Evolutionary conservation across 2,797 vertebrate genomes (phyloP).

Genomic region (Tangara arthus): DNA sequence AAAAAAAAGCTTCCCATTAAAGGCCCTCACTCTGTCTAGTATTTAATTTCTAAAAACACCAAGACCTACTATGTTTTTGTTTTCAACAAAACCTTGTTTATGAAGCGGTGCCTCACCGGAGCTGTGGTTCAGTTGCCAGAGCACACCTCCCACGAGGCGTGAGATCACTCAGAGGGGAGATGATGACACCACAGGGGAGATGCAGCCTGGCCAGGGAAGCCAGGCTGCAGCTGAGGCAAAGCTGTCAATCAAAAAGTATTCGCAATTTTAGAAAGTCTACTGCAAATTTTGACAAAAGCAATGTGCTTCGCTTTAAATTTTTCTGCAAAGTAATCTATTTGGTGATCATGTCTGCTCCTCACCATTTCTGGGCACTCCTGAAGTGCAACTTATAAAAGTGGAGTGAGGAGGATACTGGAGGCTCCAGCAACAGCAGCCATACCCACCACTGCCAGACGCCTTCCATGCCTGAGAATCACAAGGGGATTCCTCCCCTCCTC

Average conservation of each 20-base stretch:
- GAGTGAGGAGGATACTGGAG: neutral
- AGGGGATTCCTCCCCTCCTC: neutral
- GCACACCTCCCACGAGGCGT: neutral
- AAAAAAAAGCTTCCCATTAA: neutral
- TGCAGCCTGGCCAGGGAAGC: neutral
- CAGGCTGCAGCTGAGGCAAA: neutral
- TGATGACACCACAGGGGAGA: neutral
- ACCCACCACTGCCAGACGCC: neutral
- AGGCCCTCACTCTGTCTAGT: neutral
- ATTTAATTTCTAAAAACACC: neutral
- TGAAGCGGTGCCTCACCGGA: neutral
- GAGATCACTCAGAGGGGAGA: neutral
- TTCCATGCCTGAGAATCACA: neutral
- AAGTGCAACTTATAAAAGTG: neutral
- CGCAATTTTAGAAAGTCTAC: neutral
- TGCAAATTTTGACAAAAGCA: neutral
- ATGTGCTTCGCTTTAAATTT: rapidly evolving
- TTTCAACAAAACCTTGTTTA: neutral
- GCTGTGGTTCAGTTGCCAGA: neutral
- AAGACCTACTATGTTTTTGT: neutral
- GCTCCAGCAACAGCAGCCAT: neutral
- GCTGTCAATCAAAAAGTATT: neutral
- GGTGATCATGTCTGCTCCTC: neutral
- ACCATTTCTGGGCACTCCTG: neutral
- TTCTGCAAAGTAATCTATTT: neutral